A percentile compares a stretch with the other conserved stretches of the same genome.
Evolutionary conservation across 23 tunicate species (phyloP).

Genomic region (Diplosoma virens): DNA sequence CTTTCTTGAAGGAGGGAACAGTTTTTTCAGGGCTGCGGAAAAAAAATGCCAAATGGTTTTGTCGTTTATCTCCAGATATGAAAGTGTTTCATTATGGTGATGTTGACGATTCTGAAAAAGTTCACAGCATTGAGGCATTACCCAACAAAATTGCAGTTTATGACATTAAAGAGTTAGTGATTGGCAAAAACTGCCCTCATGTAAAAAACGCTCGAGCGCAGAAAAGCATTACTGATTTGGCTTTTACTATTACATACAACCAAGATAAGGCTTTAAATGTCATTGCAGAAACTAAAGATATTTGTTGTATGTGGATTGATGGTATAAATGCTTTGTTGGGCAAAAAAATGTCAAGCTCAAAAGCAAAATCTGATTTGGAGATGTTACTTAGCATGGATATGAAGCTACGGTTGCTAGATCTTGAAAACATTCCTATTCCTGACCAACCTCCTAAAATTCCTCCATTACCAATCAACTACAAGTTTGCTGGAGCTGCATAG

Average conservation of each 20-base stretch:
- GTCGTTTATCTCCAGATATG: conserved; percentile 68
- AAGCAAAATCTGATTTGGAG: conserved; percentile 60
- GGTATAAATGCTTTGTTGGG: conserved; percentile 73
- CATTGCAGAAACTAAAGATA: conserved; percentile 61
- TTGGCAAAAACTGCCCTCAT: conserved; percentile 79
- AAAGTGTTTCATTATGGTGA: conserved; percentile 86
- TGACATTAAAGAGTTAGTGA: conserved; percentile 50
- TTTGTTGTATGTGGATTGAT: conserved; percentile 72
- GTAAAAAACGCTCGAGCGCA: conserved; percentile 61
- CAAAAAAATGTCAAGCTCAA: conserved; percentile 58
- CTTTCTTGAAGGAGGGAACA: conserved; percentile 65
- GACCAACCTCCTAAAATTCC: conserved; percentile 87
- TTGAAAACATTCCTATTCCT: conserved; percentile 87
- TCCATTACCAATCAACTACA: conserved; percentile 60
- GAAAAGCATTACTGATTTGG: conserved; percentile 63
- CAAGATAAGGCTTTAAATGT: conserved; percentile 78
- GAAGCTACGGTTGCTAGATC: conserved; percentile 74
- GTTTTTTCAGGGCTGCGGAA: conserved; percentile 59
- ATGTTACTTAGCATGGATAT: conserved; percentile 80
- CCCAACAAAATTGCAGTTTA: conserved; percentile 63
- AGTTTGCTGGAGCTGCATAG: conserved; percentile 55
- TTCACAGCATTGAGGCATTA: conserved; percentile 45
- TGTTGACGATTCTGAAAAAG: conserved; percentile 42
- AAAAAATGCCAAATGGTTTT: conserved; percentile 73
- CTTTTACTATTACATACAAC: conserved; percentile 64